Conservation (phyloP, 1,140 invertebrate species). For the Chelonus insularis region DNA sequence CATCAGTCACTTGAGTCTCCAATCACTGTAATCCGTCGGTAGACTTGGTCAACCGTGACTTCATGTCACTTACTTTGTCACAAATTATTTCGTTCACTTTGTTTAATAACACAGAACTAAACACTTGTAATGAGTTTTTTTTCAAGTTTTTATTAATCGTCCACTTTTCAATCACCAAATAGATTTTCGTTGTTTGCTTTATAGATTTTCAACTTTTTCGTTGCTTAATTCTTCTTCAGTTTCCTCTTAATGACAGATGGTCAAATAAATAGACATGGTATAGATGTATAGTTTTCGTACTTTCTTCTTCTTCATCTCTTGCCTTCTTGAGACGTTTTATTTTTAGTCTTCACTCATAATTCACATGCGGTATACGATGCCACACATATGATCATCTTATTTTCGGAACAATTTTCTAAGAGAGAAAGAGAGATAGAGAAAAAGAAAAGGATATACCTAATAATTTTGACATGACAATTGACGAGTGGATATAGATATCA, state of each 20-base stretch:
- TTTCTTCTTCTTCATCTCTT: background rate
- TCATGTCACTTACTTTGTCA: background rate
- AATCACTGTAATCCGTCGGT: background rate
- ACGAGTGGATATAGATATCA: no score
- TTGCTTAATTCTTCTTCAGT: background rate
- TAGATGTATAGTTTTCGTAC: conserved; percentile 17
- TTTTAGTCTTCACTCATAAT: conserved; percentile 16
- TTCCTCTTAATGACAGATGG: background rate
- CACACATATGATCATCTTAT: conserved; percentile 8
- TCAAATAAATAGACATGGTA: conserved; percentile 22
- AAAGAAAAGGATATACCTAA: background rate
- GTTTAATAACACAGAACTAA: background rate
- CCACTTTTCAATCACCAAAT: no score
- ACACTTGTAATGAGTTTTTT: background rate
- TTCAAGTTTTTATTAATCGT: background rate
- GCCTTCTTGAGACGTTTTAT: conserved; percentile 14
- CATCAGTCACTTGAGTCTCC: background rate
- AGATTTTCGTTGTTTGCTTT: no score
- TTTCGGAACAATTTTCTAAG: conserved; percentile 11
- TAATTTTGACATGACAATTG: background rate
- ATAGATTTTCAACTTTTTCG: background rate
- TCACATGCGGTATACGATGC: conserved; percentile 11
- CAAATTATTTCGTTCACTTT: conserved; percentile 6
- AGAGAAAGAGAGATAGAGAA: conserved; percentile 9
- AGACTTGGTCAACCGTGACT: background rate